These are phyloP conservation scores for Sardinella longiceps DNA, from an alignment of 2,797 vertebrate species.

Conservation along the genomic window DNA sequence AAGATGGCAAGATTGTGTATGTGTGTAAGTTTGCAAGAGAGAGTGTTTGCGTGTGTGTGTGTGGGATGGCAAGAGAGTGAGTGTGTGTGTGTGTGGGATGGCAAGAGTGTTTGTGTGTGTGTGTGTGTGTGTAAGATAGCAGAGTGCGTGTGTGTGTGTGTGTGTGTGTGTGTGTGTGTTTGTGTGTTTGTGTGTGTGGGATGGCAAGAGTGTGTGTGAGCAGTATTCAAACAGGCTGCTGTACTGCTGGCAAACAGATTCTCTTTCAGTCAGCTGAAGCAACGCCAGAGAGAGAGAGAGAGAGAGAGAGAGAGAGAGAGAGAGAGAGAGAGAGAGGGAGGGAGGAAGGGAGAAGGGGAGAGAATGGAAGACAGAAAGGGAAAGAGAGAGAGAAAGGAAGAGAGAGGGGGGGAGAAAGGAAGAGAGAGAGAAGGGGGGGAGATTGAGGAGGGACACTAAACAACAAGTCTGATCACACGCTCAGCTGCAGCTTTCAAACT, in stretches of 20 bases:
- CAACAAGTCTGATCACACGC: background rate
- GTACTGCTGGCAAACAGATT: background rate
- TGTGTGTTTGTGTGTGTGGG: background rate
- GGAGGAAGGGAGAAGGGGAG: background rate
- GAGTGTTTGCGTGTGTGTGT: too few relatives aligned
- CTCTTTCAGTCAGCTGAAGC: background rate
- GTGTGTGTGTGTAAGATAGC: too few relatives aligned
- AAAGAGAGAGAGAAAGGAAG: background rate
- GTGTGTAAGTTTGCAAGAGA: too few relatives aligned
- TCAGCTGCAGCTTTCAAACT: background rate
- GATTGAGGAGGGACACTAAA: background rate
- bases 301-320: background rate
- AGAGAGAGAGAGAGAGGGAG: background rate
- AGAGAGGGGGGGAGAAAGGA: background rate
- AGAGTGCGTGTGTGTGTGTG: background rate
- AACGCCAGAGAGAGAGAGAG: background rate
- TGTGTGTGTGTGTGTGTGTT: background rate
- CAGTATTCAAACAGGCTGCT: conserved; percentile 10
- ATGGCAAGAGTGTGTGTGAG: background rate
- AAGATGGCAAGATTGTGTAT: too few relatives aligned
- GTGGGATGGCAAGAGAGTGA: too few relatives aligned
- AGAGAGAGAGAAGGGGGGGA: background rate
- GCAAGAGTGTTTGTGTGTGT: too few relatives aligned
- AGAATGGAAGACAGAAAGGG: background rate
- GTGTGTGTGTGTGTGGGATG: too few relatives aligned